Base-by-base conservation (phyloP, 1,140 invertebrate genomes). In the Nasonia giraulti region DNA sequence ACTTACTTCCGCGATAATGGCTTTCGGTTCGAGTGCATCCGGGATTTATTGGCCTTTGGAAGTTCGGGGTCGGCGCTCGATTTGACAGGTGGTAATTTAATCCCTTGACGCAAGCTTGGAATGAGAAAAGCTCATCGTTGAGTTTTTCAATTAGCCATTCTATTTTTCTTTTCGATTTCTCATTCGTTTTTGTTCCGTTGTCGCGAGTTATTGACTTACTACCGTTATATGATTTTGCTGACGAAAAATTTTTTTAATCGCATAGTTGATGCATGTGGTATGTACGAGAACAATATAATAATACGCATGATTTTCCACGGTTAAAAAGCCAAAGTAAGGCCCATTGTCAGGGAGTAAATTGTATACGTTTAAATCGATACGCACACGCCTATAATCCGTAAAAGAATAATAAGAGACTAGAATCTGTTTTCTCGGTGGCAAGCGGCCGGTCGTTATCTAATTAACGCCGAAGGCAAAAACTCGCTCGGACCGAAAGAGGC, bases 31-130 rank as follows among this genome's bases (percentile, higher is more conserved):
- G 62, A 83, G 82, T 83, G 62, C 37, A 23, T n/a, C 62, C 20
- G 62, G 40, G 62, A 77, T 77, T 83, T 77, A 83, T 77, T 77
- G 55, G 74, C 74, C 74, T 83, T 77, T 77, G 10, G 33, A 76
- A 83, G 82, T 77, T 83, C 33, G 47, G 62, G 37, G n/a, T 68
- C 68, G 80, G 10, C 14, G 4, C 33, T 50, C n/a, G n/a, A 12
- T 76, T 66, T 75, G 71, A 75, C 73, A 66, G 71, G 73, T 82
- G 50, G 71, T 75, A 75, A 82, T 82, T 82, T 82, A 76, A 81
- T 81, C 69, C 80, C 0, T 1, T 12, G 11, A n/a, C 37, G n/a
- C 12, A 27, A 11, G 73, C 73, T 37, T 40, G 10, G 3, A 75
- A 20, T 27, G 47, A 55, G 50, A 74, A 17, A 81, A 74, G 80